Conservation (phyloP, 2,113 vertebrate species). For the Neodon shergylaensis region DNA sequence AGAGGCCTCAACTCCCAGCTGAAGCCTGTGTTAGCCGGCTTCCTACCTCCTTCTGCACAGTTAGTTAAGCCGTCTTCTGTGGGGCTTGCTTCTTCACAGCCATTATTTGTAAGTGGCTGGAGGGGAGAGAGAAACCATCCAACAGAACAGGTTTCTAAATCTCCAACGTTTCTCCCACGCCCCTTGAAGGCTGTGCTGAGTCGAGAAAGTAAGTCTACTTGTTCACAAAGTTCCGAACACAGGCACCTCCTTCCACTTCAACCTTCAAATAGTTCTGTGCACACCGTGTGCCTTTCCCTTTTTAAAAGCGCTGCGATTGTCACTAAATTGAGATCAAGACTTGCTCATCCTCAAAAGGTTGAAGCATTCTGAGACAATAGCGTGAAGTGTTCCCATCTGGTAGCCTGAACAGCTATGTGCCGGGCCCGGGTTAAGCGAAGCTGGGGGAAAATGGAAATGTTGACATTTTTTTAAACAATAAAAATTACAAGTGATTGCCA, state of each 20-base stretch:
- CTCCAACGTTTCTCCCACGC: slow-evolving; percentile 51
- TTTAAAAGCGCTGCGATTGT: slow-evolving; percentile 52
- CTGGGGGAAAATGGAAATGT: slow-evolving; percentile 69
- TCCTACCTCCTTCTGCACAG: neutral
- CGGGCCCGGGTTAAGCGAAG: slow-evolving; percentile 73
- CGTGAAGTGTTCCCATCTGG: slow-evolving; percentile 71
- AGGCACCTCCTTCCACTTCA: neutral
- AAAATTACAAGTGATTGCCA: slow-evolving; percentile 79
- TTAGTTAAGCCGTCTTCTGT: neutral
- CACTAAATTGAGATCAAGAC: slow-evolving; percentile 65
- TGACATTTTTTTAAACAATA: slow-evolving; percentile 80
- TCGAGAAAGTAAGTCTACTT: slow-evolving; percentile 24
- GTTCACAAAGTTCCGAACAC: slow-evolving; percentile 41
- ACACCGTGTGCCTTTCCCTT: neutral
- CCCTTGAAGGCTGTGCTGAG: slow-evolving; percentile 54
- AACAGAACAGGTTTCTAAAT: slow-evolving; percentile 3
- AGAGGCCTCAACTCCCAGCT: neutral
- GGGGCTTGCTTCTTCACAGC: slow-evolving; percentile 41
- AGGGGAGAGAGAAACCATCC: slow-evolving; percentile 13
- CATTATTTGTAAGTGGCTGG: slow-evolving; percentile 65
- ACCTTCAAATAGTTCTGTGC: neutral
- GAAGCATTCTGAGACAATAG: slow-evolving; percentile 72
- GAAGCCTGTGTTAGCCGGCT: neutral
- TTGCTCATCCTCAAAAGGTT: slow-evolving; percentile 78
- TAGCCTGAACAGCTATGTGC: slow-evolving; percentile 44